These are phyloP conservation scores for Montipora sp. DNA, from an alignment of 64 coral and sea anemone species.

Conservation along the genomic window DNA sequence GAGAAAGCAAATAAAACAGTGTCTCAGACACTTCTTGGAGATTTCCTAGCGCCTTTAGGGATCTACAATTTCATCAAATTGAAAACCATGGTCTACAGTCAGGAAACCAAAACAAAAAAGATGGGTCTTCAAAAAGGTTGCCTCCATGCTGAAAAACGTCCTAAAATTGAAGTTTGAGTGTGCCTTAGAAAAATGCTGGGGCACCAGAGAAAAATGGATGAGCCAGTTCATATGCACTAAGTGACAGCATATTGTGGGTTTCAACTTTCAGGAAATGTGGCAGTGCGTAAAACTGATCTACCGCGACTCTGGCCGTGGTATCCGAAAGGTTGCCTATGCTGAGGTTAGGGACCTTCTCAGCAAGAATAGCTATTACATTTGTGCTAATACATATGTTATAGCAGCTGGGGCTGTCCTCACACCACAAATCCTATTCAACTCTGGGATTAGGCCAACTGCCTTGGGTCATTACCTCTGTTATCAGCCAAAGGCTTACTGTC, in stretches of 20 bases:
- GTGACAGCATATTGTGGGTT: background rate
- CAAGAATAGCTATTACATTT: background rate
- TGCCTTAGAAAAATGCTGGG: no score
- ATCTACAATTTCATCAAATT: no score
- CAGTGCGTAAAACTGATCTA: background rate
- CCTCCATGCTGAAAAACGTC: no score
- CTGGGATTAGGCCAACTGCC: background rate
- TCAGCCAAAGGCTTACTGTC: slow-evolving; percentile 33
- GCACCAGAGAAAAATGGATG: no score
- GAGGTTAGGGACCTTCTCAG: slow-evolving; percentile 12
- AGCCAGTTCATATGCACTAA: no score
- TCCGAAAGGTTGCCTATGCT: background rate
- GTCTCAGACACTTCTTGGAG: no score
- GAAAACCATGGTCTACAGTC: no score
- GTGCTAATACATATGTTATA: background rate
- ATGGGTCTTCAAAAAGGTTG: no score
- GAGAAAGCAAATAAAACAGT: no score
- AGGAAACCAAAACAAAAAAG: no score
- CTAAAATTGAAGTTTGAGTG: no score
- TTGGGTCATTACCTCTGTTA: slow-evolving; percentile 48
- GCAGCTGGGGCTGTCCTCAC: slow-evolving; percentile 12
- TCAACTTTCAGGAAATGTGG: slow-evolving; percentile 15
- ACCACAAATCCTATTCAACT: slow-evolving; percentile 43
- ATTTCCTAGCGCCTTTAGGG: no score
- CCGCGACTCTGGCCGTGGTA: background rate